Base-by-base conservation (phyloP, 2,888 invertebrate genomes). In the Acheta domesticus region DNA sequence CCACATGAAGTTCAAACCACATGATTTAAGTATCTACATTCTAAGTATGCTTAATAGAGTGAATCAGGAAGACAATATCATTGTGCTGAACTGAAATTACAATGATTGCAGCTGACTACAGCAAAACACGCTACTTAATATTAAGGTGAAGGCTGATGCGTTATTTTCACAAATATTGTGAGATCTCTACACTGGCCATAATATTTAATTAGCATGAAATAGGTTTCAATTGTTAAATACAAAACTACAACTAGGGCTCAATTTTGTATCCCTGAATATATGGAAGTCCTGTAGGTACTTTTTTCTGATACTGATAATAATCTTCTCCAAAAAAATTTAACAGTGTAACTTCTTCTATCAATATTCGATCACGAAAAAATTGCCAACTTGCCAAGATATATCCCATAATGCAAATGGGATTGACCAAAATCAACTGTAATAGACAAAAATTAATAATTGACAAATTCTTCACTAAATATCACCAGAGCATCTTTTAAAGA, bases 251-350 rank as follows among this genome's bases (percentile, higher is more conserved):
- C 62, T 50, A 79, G 73, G 49, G 73, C 48, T 79, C 50, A 78
- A 89, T 84, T 85, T 86, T 87, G 86, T 92, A 95, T 0, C 98
- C 98, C 82, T 89, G 87, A 80, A 98, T 96, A 85, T 95, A 94
- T 0, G 98, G 98, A 83, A 98, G 88, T 0, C 98, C 97, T 2
- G 96, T 95, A 12, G 91, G 89, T 5, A 98, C 97, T 83, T 87
- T 88, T 82, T 91, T 89, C 87, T 98, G 96, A 87, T 99, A 99
- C 81, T 92, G 90, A 75, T 91, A 87, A 86, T 99, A 99, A 79
- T 94, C 91, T 81, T 92, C 91, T 0, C 96, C 97, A 86, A 99
- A 99, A 89, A 99, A 99, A 83, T 93, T 92, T 12, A 98, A 86
- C 79, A 99, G 88, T 8, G 94, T 94, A 79, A 93, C 90, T 88